A percentile compares a stretch with the other conserved stretches of the same genome.
Conservation (phyloP, 1,140 invertebrate genomes). For the Teleopsis dalmanni region DNA sequence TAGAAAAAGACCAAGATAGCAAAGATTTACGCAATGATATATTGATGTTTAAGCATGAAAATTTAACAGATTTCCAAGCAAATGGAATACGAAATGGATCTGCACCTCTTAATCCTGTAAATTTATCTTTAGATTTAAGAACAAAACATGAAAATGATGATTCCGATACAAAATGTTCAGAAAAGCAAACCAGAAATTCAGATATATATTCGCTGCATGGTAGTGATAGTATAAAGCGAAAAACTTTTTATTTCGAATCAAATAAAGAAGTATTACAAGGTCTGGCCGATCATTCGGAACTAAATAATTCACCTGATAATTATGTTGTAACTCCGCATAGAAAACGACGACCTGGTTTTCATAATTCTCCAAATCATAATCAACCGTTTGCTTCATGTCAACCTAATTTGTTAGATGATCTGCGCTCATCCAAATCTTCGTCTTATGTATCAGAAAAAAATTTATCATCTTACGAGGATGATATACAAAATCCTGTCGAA, state of each 20-base stretch:
- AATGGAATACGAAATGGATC: slow-evolving; percentile 2
- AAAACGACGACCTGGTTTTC: slow-evolving; percentile 73
- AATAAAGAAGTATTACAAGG: slow-evolving; percentile 52
- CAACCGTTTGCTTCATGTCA: slow-evolving; percentile 69
- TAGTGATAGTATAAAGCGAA: slow-evolving; percentile 52
- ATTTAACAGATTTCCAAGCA: slow-evolving; percentile 1
- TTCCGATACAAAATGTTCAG: background rate
- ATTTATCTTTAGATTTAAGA: slow-evolving; percentile 56
- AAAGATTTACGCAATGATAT: slow-evolving; percentile 1
- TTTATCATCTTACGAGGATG: slow-evolving; percentile 29
- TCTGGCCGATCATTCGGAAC: slow-evolving; percentile 56
- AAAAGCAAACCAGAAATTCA: slow-evolving; percentile 17
- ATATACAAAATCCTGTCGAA: slow-evolving; percentile 12
- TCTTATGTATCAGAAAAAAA: slow-evolving; percentile 32
- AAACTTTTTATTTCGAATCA: slow-evolving; percentile 55
- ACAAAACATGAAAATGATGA: slow-evolving; percentile 32
- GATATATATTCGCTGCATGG: slow-evolving; percentile 24
- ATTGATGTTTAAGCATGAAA: background rate
- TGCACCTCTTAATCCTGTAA: slow-evolving; percentile 59
- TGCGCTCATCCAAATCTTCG: slow-evolving; percentile 37
- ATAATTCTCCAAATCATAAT: slow-evolving; percentile 76
- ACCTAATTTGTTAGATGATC: slow-evolving; percentile 61
- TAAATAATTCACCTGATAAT: slow-evolving; percentile 60
- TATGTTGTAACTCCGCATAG: slow-evolving; percentile 78
- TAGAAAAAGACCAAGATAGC: slow-evolving; percentile 1